Base-by-base conservation (phyloP, 2,113 vertebrate species). In the Rhinopithecus roxellana region DNA sequence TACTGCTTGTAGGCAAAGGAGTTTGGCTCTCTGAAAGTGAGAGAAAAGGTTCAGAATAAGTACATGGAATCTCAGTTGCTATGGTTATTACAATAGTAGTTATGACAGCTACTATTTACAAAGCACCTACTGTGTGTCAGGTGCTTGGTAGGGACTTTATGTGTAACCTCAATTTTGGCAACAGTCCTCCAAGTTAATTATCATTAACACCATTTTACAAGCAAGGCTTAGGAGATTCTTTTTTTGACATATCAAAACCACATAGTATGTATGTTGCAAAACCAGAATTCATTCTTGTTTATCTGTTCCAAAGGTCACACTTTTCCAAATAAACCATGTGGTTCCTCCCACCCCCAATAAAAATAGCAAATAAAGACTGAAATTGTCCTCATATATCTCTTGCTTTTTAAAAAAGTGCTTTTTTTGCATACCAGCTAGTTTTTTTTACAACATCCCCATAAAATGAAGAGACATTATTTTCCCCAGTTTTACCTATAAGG, bases 231-330 rank as follows among this genome's bases (percentile, higher is more conserved):
- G 6, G 81, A 97, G 55, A 79, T 82, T 78, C 95, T 88, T 88
- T 91, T 88, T 92, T 32, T 87, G 48, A 78, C 67, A 50, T 90
- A 92, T 83, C 30, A 79, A 94, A 95, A 45, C 22, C 55, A 75
- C 55, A 59, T 11, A 74, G 67, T 22, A 81, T 64, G 4, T 94
- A 97, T 90, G 84, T 84, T 97, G 79, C 70, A 94, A 96, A 98
- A 90, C 80, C 57, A 94, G 88, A 97, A 95, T 84, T 93, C 38
- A 48, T 80, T 93, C 89, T 75, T 95, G 32, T 96, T 75, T 95
- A 35, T 78, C 91, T 82, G 4, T 95, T 94, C 77, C 92, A 92
- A 95, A 97, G 92, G 55, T 92, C 67, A 72, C n/a, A 50, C 77
- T 81, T 96, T 93, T 70, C 40, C 55, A 80, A 88, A 91, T 80